Base-by-base conservation (phyloP, 2,113 vertebrate genomes). In the Raja brachyura region DNA sequence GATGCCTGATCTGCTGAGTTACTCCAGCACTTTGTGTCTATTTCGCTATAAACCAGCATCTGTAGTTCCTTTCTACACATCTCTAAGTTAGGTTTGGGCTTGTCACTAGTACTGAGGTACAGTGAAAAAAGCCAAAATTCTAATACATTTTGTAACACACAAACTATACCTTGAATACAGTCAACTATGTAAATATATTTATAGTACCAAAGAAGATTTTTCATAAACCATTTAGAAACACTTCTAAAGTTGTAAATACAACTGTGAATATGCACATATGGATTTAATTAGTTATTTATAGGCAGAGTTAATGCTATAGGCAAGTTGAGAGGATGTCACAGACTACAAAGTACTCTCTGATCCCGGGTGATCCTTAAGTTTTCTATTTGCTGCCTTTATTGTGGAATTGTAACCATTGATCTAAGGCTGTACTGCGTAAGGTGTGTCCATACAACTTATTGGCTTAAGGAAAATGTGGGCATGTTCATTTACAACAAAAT, bases 321-420 rank as follows among this genome's bases (percentile, higher is more conserved):
- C 28, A 31, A n/a, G 54, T 56, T 59, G 48, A 85, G 54, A 59
- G 63, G 61, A 70, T 90, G 61, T n/a, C 61, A 66, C 39, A 68
- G 68, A 33, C n/a, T 61, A 39, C 63, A 90, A 33, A 18, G 61
- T 66, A n/a, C 59, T 90, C 66, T 90, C 22, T 63, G n/a, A 88
- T 68, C 25, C 14, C 86, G 68, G 85, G 11, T 88, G 59, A 88
- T 31, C 1, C 63, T 33, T 9, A 33, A 33, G 63, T 20, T 88
- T 63, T 68, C 20, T 31, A 68, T 68, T 68, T 90, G 33, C 61
- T 90, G n/a, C 63, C 63, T 90, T 90, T 90, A 68, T 66, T 90
- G 61, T 61, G 39, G 16, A 33, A 31, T 90, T 68, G 13, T 90
- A 90, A 90, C 13, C 1, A 10, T 20, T 90, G 86, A 90, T 70